These are phyloP conservation scores for Caenorhabditis elegans DNA, from an alignment of 1,140 invertebrate species.

Conservation along the genomic window DNA sequence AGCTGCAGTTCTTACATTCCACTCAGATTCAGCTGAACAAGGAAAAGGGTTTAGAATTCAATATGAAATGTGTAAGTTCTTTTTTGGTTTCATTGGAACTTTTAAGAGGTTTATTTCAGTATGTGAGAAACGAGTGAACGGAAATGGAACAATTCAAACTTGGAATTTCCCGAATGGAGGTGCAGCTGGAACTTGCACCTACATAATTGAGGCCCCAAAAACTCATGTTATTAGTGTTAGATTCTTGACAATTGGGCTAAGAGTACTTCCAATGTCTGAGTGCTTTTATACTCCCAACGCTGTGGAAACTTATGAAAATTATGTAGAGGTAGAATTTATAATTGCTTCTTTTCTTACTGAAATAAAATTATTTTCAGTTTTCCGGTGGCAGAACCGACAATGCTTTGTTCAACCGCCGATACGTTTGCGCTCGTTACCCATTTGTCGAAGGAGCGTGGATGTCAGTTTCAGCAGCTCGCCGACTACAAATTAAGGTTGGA, in stretches of 20 bases:
- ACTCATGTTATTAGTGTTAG: slow-evolving; percentile 52
- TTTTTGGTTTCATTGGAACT: not conserved
- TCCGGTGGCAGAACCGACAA: slow-evolving; percentile 56
- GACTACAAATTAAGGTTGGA: slow-evolving; percentile 57
- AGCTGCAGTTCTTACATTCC: slow-evolving; percentile 61
- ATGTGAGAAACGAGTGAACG: slow-evolving; percentile 33
- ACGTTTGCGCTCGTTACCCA: slow-evolving; percentile 59
- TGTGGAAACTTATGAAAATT: slow-evolving; percentile 51
- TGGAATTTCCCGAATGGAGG: slow-evolving; percentile 57
- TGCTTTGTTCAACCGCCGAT: slow-evolving; percentile 56
- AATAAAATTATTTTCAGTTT: slow-evolving; percentile 61
- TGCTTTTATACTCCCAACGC: slow-evolving; percentile 47
- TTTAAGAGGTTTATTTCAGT: not conserved
- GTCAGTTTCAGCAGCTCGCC: slow-evolving; percentile 49
- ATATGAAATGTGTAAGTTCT: slow-evolving; percentile 43
- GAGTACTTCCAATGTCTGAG: slow-evolving; percentile 13
- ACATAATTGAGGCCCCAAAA: slow-evolving; percentile 51
- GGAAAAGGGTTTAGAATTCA: slow-evolving; percentile 55
- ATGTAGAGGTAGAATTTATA: slow-evolving; percentile 52
- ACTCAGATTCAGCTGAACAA: slow-evolving; percentile 57
- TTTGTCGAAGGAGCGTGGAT: slow-evolving; percentile 58
- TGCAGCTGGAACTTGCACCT: slow-evolving; percentile 51
- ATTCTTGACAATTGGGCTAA: slow-evolving; percentile 58
- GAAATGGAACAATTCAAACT: slow-evolving; percentile 60
- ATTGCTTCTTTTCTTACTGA: too few species aligned